Base-by-base conservation (phyloP, 1,140 invertebrate species). In the Venustaconcha ellipsiformis region DNA sequence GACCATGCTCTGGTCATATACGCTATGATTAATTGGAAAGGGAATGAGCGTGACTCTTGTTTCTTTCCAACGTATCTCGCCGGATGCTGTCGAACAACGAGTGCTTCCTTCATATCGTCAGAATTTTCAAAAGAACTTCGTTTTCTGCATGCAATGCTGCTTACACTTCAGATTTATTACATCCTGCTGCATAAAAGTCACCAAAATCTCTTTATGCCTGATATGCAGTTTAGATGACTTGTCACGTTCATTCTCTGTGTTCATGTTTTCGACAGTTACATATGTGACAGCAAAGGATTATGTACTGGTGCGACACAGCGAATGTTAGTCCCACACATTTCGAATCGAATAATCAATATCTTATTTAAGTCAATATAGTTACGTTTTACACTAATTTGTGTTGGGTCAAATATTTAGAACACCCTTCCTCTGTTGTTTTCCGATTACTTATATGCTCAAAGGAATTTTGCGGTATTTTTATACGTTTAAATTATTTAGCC, bases 141-240 rank as follows among this genome's bases (percentile, higher is more conserved):
- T 59, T 13, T 59, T 6, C 18, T 58, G 23, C 56, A 26, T 26
- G 11, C 0, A 13, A 0, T 20, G 15, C 20, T 58, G 37, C 12
- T 59, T 59, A 14, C 68, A 70, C 68, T 30, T 48, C n/a, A 15
- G 68, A 23, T 59, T 70, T 70, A 14, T 58, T 59, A 60, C 68
- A 70, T 14, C 68, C 68, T 26, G 68, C 57, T 56, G 60, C 68
- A 70, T 58, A 70, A 30, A 57, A 70, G 23, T 64, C 70, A 13
- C 70, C 70, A 6, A 72, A 59, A 64, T 14, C 48, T 20, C 70
- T 59, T 23, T 56, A 59, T 15, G 26, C 55, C 70, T 55, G 1
- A 1, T 64, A 57, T 63, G 13, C 30, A 14, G 6, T 57, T 57
- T 14, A 58, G 48, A 17, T 57, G n/a, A 30, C 57, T 15, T 59